Evolutionary conservation across 2,888 invertebrate species (phyloP).

Genomic region (Coenonympha arcania): DNA sequence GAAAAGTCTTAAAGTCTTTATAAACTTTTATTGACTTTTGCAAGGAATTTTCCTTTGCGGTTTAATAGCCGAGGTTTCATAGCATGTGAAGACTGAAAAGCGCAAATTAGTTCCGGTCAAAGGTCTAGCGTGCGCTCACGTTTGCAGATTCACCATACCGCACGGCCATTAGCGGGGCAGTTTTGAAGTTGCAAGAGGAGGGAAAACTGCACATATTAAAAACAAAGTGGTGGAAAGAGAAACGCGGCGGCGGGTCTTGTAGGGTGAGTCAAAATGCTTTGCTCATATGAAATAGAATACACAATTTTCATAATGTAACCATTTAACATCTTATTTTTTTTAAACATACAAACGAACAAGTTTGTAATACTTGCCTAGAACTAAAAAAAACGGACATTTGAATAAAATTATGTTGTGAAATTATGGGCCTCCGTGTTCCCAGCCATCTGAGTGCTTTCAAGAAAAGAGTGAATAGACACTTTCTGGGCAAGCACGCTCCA

Average conservation of each 20-base stretch:
- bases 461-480: no score
- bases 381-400: no score
- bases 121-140: slow-evolving; percentile 17
- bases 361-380: no score
- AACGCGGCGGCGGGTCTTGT: slow-evolving; percentile 90
- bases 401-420: no score
- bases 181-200: slow-evolving; percentile 95
- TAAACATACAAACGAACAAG: no score
- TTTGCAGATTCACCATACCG: slow-evolving; percentile 91
- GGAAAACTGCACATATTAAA: slow-evolving; percentile 94
- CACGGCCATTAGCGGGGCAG: slow-evolving; percentile 94
- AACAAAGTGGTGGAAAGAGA: slow-evolving; percentile 98
- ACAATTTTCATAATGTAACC: no score
- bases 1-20: not conserved
- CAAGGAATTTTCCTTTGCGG: slow-evolving; percentile 5
- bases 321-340: no score
- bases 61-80: not conserved
- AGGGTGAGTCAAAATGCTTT: slow-evolving; percentile 75
- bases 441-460: no score
- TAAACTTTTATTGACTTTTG: not conserved
- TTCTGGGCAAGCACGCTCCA: no score
- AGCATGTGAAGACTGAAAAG: not conserved
- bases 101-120: slow-evolving; percentile 18
- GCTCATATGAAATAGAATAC: no score
- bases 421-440: no score